Base-by-base conservation (phyloP, 1,140 invertebrate genomes). In the Pseudomyrmex pallidus region DNA sequence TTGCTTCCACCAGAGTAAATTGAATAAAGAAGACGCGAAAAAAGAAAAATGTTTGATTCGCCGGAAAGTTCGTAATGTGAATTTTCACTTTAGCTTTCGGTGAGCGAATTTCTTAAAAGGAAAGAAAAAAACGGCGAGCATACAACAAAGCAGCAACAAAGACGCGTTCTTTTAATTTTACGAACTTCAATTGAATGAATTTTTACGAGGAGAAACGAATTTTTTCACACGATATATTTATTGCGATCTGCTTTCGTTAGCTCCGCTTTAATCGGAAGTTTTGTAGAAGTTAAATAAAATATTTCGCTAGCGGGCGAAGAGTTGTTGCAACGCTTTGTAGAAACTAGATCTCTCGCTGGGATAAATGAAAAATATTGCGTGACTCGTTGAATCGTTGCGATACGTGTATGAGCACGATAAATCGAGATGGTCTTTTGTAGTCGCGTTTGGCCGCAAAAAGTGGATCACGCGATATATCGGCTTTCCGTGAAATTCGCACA, bases 221-320 rank as follows among this genome's bases (percentile, higher is more conserved):
- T 63, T 20, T 59, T 9, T 7, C 52, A 2, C 20, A 25, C 12
- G 8, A 7, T 3, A 9, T n/a, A 35, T 64, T 54, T 46, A 13
- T 5, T 25, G 25, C 25, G 2, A 25, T 25, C 3, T 25, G 25
- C 25, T 25, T 35, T 8, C 10, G 7, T 3, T 8, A 78, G 50
- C 1, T 35, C 22, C 22, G 35, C 52, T 80, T 72, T 59, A 72
- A 61, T 35, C 54, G 56, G 1, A 61, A 59, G n/a, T 72, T 70
- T 50, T n/a, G 59, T 72, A 61, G 25, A 80, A 70, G 59, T 59
- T 72, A 72, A 80, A 80, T 72, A 61, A 70, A 80, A 80, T 80
- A 72, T 80, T 80, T 72, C 67, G 67, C 62, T 9, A 12, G n/a
- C 22, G 48, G 8, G 25, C 12, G 12, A 10, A 25, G 10, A 13